These are phyloP conservation scores for Drosophila kohkoa DNA, from an alignment of 1,140 invertebrate species.

Conservation along the genomic window DNA sequence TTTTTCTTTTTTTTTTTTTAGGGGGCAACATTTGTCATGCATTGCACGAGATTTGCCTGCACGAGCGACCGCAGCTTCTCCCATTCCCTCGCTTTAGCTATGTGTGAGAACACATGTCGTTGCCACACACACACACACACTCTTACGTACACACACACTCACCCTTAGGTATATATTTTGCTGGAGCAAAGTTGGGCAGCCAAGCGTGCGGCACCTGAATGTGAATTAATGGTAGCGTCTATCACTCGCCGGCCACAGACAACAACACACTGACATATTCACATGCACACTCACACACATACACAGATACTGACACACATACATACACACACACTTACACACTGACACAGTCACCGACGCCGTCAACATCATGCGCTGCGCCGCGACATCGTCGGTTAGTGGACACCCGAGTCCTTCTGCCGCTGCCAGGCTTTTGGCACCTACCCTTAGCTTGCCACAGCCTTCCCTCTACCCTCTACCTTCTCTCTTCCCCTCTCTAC, in stretches of 20 bases:
- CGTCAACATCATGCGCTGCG: constrained; percentile 41
- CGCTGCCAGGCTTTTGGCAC: not conserved
- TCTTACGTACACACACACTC: constrained; percentile 4
- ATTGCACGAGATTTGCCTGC: constrained; percentile 73
- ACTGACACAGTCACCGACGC: constrained; percentile 44
- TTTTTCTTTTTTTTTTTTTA: too few species aligned
- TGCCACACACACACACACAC: constrained; percentile 36
- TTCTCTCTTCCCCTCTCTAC: constrained; percentile 1
- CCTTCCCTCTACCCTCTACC: not conserved
- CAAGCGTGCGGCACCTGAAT: constrained; percentile 78
- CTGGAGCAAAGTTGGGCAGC: constrained; percentile 54
- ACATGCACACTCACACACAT: constrained; percentile 61
- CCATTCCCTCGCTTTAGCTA: not conserved
- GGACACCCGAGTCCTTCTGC: constrained; percentile 3
- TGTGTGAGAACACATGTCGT: constrained; percentile 74
- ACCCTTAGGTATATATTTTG: not conserved
- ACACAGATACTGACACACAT: constrained; percentile 42
- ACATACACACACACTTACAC: constrained; percentile 56
- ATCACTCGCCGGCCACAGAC: constrained; percentile 77
- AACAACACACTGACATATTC: constrained; percentile 56
- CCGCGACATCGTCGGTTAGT: constrained; percentile 36
- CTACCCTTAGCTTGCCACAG: not conserved
- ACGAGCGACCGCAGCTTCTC: constrained; percentile 67
- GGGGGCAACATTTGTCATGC: constrained; percentile 67
- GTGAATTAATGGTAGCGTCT: constrained; percentile 82